These are phyloP conservation scores for Acrocyrtus sp. DNA, from an alignment of 2,888 invertebrate genomes.

Conservation along the genomic window DNA sequence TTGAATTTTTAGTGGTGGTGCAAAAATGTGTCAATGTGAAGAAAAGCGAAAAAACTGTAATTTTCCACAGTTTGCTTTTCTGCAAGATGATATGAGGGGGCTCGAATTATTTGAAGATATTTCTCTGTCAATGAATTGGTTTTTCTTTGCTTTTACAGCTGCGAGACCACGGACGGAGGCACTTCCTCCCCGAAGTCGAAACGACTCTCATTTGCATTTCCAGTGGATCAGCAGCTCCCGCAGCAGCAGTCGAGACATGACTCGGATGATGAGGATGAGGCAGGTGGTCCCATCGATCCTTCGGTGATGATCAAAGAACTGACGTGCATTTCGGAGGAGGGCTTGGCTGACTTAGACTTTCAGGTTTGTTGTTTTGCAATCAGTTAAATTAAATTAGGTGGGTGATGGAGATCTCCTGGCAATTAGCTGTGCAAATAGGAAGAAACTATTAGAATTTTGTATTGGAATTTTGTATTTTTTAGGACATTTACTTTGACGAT, in stretches of 20 bases:
- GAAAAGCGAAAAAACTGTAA: too few relatives aligned
- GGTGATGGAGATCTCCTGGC: background rate
- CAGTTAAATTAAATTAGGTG: constrained; percentile 2
- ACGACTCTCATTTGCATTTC: constrained; percentile 65
- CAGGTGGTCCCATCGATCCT: constrained; percentile 49
- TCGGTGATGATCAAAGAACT: constrained; percentile 69
- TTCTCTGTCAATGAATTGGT: background rate
- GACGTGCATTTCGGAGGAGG: constrained; percentile 87
- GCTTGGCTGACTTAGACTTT: constrained; percentile 83
- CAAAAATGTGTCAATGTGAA: too few relatives aligned
- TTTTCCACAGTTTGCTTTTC: too few relatives aligned
- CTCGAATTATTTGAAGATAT: background rate
- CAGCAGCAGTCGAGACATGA: constrained; percentile 55
- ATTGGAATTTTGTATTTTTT: constrained; percentile 27
- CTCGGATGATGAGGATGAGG: constrained; percentile 57
- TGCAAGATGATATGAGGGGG: too few relatives aligned
- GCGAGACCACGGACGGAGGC: constrained; percentile 67
- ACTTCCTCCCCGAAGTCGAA: constrained; percentile 68
- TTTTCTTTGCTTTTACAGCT: constrained; percentile 34
- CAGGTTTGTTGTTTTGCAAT: constrained; percentile 72
- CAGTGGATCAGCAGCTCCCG: constrained; percentile 53
- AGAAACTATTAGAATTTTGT: background rate
- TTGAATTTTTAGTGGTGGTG: too few relatives aligned
- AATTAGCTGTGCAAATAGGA: background rate
- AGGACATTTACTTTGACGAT: constrained; percentile 63